Conservation (phyloP, 2,797 vertebrate genomes). For the Coluber constrictor region DNA sequence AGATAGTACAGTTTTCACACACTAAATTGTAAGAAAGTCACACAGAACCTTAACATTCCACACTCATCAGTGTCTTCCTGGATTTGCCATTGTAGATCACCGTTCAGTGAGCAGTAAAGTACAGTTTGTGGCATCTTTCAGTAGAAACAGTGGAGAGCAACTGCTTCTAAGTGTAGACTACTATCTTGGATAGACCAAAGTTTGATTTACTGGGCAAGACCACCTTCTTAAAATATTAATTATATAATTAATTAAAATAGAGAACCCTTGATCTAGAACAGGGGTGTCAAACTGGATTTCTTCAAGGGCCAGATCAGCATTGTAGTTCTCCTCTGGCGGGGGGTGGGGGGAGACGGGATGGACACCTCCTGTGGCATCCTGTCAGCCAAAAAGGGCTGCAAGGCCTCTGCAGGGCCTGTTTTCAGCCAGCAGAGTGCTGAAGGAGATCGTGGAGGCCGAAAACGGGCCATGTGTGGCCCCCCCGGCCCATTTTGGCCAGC, state of each 20-base stretch:
- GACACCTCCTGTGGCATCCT: no score
- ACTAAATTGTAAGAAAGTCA: neutral
- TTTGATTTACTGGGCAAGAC: neutral
- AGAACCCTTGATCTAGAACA: neutral
- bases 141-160: neutral
- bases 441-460: no score
- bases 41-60: neutral
- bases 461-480: fast-evolving
- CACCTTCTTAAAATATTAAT: neutral
- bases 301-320: no score
- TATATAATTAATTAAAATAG: neutral
- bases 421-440: no score
- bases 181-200: neutral
- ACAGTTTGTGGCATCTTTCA: neutral
- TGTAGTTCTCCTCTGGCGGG: no score
- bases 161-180: neutral
- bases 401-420: no score
- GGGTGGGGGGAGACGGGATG: no score
- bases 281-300: no score
- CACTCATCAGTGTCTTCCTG: neutral
- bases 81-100: neutral
- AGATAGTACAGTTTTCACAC: fast-evolving
- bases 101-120: neutral
- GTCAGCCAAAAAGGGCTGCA: no score
- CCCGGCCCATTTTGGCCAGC: no score